Evolutionary conservation across 2,888 invertebrate species (phyloP).

Genomic region (Sesamia inferens): DNA sequence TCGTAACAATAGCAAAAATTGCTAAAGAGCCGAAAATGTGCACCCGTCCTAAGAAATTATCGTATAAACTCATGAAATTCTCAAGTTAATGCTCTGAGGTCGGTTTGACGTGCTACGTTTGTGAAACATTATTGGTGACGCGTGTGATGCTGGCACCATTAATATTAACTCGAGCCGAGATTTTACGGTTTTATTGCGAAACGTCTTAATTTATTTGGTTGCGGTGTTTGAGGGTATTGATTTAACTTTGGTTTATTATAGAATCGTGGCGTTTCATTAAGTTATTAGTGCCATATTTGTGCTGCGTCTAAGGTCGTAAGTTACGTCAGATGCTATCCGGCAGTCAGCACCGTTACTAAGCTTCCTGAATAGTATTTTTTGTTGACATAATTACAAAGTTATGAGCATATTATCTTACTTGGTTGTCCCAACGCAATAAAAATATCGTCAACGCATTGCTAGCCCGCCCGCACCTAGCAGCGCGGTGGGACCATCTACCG

Average conservation of each 20-base stretch:
- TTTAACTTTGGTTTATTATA: constrained; percentile 11
- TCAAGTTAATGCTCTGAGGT: constrained; percentile 61
- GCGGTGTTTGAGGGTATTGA: constrained; percentile 33
- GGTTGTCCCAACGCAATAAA: too few species aligned
- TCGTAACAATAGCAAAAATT: constrained; percentile 8
- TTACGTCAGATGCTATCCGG: not conserved
- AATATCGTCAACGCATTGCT: too few species aligned
- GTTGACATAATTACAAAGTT: not conserved
- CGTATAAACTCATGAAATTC: constrained; percentile 53
- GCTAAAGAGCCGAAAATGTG: constrained; percentile 26
- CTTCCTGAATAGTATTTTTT: not conserved
- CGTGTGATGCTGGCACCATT: constrained; percentile 59
- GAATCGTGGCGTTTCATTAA: not conserved
- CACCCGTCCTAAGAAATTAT: constrained; percentile 44
- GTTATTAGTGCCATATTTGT: not conserved
- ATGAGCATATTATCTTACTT: too few species aligned
- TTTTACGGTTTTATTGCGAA: constrained; percentile 43
- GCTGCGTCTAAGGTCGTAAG: too few species aligned
- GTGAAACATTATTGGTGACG: constrained; percentile 59
- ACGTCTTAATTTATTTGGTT: constrained; percentile 46
- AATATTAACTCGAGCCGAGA: constrained; percentile 41
- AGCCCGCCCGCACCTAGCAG: too few species aligned
- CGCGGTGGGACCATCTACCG: too few species aligned
- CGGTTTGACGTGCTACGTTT: constrained; percentile 49
- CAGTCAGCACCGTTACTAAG: not conserved